Evolutionary conservation across 2,797 vertebrate genomes (phyloP).

Genomic region (Sebastes minor): DNA sequence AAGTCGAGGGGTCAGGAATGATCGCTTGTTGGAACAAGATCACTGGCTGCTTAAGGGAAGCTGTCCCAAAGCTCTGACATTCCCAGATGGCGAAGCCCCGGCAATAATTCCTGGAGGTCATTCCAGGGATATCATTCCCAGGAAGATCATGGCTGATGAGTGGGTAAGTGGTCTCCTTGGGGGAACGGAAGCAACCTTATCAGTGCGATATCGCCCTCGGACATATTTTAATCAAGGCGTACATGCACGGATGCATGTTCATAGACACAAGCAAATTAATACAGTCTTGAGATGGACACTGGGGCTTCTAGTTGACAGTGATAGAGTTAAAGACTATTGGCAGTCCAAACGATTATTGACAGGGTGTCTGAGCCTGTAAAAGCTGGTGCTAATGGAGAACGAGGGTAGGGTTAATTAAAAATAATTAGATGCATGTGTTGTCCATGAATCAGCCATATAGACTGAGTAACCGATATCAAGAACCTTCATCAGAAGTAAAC

Average conservation of each 20-base stretch:
- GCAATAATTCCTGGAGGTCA: conserved; percentile 50
- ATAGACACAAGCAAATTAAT: conserved; percentile 35
- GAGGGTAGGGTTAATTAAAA: conserved; percentile 8
- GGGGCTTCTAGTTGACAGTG: conserved; percentile 21
- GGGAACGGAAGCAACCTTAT: conserved; percentile 24
- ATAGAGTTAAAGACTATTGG: conserved; percentile 34
- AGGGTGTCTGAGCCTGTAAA: conserved; percentile 12
- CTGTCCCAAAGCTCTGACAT: conserved; percentile 46
- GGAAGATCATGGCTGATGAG: conserved; percentile 47
- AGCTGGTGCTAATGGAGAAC: not conserved
- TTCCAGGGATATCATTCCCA: conserved; percentile 40
- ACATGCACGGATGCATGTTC: conserved; percentile 27
- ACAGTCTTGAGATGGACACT: conserved; percentile 24
- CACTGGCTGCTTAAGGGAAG: conserved; percentile 41
- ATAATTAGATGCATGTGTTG: not conserved
- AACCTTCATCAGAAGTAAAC: not conserved
- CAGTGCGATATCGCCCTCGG: conserved; percentile 20
- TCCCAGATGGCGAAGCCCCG: conserved; percentile 48
- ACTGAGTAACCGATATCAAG: not conserved
- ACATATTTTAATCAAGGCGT: conserved; percentile 54
- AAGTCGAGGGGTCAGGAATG: conserved; percentile 51
- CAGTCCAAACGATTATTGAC: conserved; percentile 21
- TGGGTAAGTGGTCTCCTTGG: conserved; percentile 10
- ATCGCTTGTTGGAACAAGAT: conserved; percentile 60
- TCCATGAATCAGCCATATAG: not conserved